Percentiles rank a stretch among this genome's conserved stretches.
phyloP scores from a whole-genome alignment of 2,888 invertebrate genomes.

The Hyposoter dolosus region DNA sequence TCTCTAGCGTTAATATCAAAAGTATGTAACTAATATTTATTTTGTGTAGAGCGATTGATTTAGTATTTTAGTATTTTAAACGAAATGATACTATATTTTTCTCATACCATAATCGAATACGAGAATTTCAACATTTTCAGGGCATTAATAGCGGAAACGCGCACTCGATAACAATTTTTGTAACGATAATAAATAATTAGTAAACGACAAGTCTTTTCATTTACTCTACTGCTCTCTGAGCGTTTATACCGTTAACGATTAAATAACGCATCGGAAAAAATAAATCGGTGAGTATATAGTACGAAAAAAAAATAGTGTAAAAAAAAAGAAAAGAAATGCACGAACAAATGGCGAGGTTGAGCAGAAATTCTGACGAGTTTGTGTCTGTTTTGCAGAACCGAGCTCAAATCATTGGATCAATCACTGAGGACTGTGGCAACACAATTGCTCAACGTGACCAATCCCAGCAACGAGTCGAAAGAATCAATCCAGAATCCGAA shows the following conservation, averaged over 20 bases:
- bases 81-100: constrained; percentile 13
- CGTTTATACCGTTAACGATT: neutral
- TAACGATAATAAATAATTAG: constrained; percentile 76
- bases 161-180: constrained; percentile 65
- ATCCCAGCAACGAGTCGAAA: constrained; percentile 67
- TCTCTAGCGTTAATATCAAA: constrained; percentile 39
- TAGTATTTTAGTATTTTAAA: constrained; percentile 24
- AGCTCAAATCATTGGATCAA: constrained; percentile 78
- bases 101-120: constrained; percentile 45
- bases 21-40: constrained; percentile 56
- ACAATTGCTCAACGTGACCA: constrained; percentile 81
- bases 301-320: neutral
- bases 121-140: constrained; percentile 71
- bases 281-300: constrained; percentile 39
- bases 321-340: constrained; percentile 8
- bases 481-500: constrained; percentile 52
- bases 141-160: constrained; percentile 70
- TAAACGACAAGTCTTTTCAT: constrained; percentile 70
- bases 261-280: constrained; percentile 17
- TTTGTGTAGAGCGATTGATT: constrained; percentile 47
- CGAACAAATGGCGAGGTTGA: neutral
- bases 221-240: constrained; percentile 37
- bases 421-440: constrained; percentile 83
- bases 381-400: constrained; percentile 64
- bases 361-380: constrained; percentile 18